A percentile compares a stretch with the other conserved stretches of the same genome.
phyloP scores from a whole-genome alignment of 2,888 invertebrate genomes.

The Ganaspis brasiliensis region DNA sequence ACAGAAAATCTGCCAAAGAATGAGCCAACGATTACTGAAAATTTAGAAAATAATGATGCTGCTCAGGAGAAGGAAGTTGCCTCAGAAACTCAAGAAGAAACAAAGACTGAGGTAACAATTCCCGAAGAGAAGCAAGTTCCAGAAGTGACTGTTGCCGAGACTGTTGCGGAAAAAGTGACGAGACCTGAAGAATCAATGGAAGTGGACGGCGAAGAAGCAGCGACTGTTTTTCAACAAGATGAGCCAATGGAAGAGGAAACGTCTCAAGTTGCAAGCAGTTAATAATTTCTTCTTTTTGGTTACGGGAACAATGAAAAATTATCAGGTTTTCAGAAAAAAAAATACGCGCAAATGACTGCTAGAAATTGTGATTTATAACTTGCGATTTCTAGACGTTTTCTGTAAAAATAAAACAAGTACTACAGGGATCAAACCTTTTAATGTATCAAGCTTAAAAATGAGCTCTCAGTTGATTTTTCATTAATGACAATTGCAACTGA shows the following conservation, averaged over 20 bases:
- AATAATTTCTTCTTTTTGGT: slow-evolving; percentile 30
- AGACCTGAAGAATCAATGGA: slow-evolving; percentile 74
- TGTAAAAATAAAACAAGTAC: slow-evolving; percentile 31
- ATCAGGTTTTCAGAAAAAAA: slow-evolving; percentile 18
- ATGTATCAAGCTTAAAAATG: slow-evolving; percentile 17
- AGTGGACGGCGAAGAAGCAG: slow-evolving; percentile 72
- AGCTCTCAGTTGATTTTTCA: slow-evolving; percentile 14
- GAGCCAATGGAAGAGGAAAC: slow-evolving; percentile 78
- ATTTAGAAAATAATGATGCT: slow-evolving; percentile 54
- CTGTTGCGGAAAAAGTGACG: slow-evolving; percentile 53
- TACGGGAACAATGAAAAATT: slow-evolving; percentile 18
- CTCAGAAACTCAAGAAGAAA: slow-evolving; percentile 35
- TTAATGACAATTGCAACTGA: neutral
- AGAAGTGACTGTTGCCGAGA: slow-evolving; percentile 54
- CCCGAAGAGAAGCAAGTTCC: slow-evolving; percentile 55
- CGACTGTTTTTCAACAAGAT: slow-evolving; percentile 68
- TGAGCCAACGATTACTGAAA: neutral
- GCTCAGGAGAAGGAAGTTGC: slow-evolving; percentile 45
- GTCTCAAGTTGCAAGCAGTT: slow-evolving; percentile 73
- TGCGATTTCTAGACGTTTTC: slow-evolving; percentile 24
- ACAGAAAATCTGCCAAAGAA: slow-evolving; percentile 34
- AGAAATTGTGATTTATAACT: slow-evolving; percentile 29
- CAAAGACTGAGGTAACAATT: neutral
- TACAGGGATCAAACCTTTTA: slow-evolving; percentile 34
- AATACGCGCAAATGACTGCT: slow-evolving; percentile 26